These are phyloP conservation scores for Cloeon dipterum DNA, from an alignment of 2,888 invertebrate species.

Conservation along the genomic window DNA sequence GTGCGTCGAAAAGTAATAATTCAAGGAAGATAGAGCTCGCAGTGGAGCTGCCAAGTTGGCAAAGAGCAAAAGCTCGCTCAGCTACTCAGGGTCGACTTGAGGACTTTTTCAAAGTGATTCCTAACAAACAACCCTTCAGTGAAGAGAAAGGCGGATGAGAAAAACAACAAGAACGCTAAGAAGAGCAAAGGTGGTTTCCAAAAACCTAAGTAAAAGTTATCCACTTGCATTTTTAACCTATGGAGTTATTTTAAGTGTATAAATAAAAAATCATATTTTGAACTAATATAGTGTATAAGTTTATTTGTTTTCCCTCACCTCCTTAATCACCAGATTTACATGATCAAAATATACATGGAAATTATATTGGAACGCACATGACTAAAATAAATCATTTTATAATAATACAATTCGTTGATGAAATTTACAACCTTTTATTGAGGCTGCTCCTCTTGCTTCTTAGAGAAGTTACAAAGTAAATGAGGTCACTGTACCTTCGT, in stretches of 20 bases:
- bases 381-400: too few relatives aligned
- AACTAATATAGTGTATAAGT: too few relatives aligned
- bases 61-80: conserved; percentile 60
- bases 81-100: conserved; percentile 86
- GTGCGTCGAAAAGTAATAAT: conserved; percentile 80
- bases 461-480: conserved; percentile 15
- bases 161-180: conserved; percentile 35
- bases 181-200: conserved; percentile 29
- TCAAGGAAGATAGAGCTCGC: conserved; percentile 79
- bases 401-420: too few relatives aligned
- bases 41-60: conserved; percentile 73
- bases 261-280: too few relatives aligned
- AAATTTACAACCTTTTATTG: too few relatives aligned
- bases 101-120: conserved; percentile 67
- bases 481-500: too few relatives aligned
- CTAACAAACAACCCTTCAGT: conserved; percentile 14
- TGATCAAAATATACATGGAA: too few relatives aligned
- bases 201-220: conserved; percentile 3
- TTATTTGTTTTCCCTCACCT: too few relatives aligned
- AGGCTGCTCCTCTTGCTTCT: conserved; percentile 25
- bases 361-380: too few relatives aligned
- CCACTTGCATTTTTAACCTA: neutral
- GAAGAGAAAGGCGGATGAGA: conserved; percentile 35
- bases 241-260: neutral
- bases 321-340: too few relatives aligned